Base-by-base conservation (phyloP, 2,797 vertebrate species). In the Schizopygopsis malacanthus region DNA sequence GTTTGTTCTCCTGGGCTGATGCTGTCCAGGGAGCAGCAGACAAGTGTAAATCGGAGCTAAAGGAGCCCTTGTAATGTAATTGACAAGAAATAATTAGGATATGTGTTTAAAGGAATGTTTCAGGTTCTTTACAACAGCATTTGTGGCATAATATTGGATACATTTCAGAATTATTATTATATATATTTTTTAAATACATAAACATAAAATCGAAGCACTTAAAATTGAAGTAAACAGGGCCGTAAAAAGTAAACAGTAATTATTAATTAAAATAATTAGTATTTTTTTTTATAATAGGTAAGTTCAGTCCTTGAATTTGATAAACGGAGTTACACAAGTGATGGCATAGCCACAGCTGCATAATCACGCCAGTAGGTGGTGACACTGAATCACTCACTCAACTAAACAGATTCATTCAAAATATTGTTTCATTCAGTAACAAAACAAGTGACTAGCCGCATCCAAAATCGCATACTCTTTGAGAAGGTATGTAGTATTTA, bases 1-100 rank as follows among this genome's bases (percentile, higher is more conserved):
- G 94, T 95, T 95, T 95, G 94, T 94, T 93, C 94, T 92, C 92
- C 90, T 79, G 83, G 76, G 88, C 50, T 84, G 72, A 86, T 77
- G 81, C 83, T 37, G 85, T 85, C 76, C 83, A 87, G 86, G 83
- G 71, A 89, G 88, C 72, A 67, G 82, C 50, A 82, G 80, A 87
- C 70, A 52, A 52, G 81, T 76, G 79, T 82, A 89, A 83, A 88
- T 85, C 79, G 63, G 59, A 81, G 87, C 77, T 79, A 73, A 73
- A 87, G 70, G 83, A 85, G 80, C 75, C 59, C 71, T 81, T 78
- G 50, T 25, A n/a, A n/a, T 25, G 9, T 43, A 43, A 43, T 10
- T 81, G 72, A 80, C 67, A 87, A 41, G 25, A 73, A 69, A 80
- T 85, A 85, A 83, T 81, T 63, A 85, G 43, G 50, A 83, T 25